These are phyloP conservation scores for Andricus quercusramuli DNA, from an alignment of 2,888 invertebrate genomes.

Conservation along the genomic window DNA sequence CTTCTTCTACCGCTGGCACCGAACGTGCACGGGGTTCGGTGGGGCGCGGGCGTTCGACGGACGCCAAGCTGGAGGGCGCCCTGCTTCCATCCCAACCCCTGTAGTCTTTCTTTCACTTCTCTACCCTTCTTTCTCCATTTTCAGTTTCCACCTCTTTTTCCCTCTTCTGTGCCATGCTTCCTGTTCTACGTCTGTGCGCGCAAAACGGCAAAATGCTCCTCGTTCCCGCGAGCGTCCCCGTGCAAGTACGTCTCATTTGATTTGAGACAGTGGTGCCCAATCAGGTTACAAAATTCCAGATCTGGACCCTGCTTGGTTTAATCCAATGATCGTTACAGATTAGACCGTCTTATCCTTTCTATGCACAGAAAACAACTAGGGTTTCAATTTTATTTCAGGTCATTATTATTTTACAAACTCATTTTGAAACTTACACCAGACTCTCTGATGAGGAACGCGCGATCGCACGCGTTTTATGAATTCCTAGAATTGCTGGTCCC, in stretches of 20 bases:
- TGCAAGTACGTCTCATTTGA: constrained; percentile 1
- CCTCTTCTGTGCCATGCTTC: not conserved
- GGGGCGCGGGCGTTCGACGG: constrained; percentile 35
- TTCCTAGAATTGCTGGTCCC: too few relatives aligned
- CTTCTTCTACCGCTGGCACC: constrained; percentile 64
- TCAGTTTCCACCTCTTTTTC: not conserved
- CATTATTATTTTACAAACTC: too few relatives aligned
- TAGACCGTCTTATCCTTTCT: too few relatives aligned
- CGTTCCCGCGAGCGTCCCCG: not conserved
- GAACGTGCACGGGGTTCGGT: constrained; percentile 27
- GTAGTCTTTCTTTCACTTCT: constrained; percentile 15
- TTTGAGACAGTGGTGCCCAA: constrained; percentile 1
- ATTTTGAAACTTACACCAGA: too few relatives aligned
- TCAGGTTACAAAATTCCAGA: not conserved
- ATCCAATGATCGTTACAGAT: not conserved
- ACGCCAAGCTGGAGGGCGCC: constrained; percentile 41
- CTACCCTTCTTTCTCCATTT: constrained; percentile 14
- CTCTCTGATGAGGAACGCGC: too few relatives aligned
- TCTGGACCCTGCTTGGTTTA: too few relatives aligned
- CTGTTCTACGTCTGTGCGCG: not conserved
- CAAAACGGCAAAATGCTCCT: not conserved
- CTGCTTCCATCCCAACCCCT: constrained; percentile 47
- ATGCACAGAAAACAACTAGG: too few relatives aligned
- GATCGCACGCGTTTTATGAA: too few relatives aligned
- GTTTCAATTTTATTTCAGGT: too few relatives aligned